A percentile compares a stretch with the other conserved stretches of the same genome.
Conservation (phyloP, 2,888 invertebrate species). For the Lamproptera curius region DNA sequence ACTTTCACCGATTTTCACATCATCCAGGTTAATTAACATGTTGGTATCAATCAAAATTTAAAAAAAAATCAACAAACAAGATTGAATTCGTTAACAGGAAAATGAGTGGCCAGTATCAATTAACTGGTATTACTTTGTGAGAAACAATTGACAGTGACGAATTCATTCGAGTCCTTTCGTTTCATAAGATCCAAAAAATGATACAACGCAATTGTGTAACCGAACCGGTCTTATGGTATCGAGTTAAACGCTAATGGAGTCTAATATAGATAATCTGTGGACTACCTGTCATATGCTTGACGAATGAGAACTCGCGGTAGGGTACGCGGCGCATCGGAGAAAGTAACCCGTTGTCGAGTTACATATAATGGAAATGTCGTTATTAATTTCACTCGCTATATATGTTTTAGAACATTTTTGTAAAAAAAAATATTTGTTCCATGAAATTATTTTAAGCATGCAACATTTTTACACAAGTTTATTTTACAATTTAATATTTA, state of each 20-base stretch:
- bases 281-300: conserved; percentile 64
- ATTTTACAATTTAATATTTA: too few relatives aligned
- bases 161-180: conserved; percentile 16
- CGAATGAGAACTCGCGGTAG: conserved; percentile 57
- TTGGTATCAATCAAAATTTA: too few relatives aligned
- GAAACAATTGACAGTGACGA: conserved; percentile 21
- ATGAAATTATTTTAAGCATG: too few relatives aligned
- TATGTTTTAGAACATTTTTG: too few relatives aligned
- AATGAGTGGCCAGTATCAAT: conserved; percentile 1
- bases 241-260: conserved; percentile 68
- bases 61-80: too few relatives aligned
- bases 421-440: too few relatives aligned
- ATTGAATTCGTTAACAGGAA: background rate
- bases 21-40: too few relatives aligned
- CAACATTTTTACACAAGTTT: too few relatives aligned
- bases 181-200: conserved; percentile 24
- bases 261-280: conserved; percentile 58
- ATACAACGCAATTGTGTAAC: conserved; percentile 54
- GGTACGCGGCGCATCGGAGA: conserved; percentile 62
- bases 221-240: conserved; percentile 62
- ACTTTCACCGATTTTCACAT: too few relatives aligned
- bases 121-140: conserved; percentile 9
- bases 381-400: too few relatives aligned
- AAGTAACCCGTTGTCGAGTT: conserved; percentile 49
- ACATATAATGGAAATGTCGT: conserved; percentile 24